Base-by-base conservation (phyloP, 2,888 invertebrate species). In the Cenopis cana region DNA sequence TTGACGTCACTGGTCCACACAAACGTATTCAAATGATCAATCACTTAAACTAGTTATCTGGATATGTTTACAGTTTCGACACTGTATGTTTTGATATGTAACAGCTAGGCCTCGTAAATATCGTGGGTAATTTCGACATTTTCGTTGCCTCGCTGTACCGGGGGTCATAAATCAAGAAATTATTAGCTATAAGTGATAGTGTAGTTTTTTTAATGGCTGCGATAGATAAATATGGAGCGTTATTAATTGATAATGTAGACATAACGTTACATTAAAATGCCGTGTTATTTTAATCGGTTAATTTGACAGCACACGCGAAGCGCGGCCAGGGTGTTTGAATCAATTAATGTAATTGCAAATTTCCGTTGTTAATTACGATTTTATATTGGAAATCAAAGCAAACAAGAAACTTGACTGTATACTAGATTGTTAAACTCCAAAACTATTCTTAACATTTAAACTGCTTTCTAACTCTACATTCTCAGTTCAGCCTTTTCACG, bases 81-180 rank as follows among this genome's bases (percentile, higher is more conserved):
- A 82, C 79, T 78, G 70, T 72, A 68, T 72, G 78, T 82, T 85
- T 80, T 84, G 87, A 85, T 87, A 87, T 85, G 83, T 78, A 81
- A 82, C 81, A 82, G 80, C 77, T 74, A 69, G 72, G 72, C 75
- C 74, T 79, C 78, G 76, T 83, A 82, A 82, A 83, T 80, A 82
- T 79, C 60, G 75, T 74, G 72, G 79, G 76, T 74, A 77, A 69
- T 81, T 80, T 77, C 79, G 80, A 84, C 82, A 77, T 82, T 82
- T 87, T 88, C 80, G 85, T 85, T 81, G 79, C 83, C 81, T 76
- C 73, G 77, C 79, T 78, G 81, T 75, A 78, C 80, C 81, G 78
- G 77, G 80, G 77, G 76, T 78, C 79, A 84, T 84, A 83, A 81
- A 84, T 82, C 78, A 52, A 73, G 62, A 80, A 71, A 76, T 81